Base-by-base conservation (phyloP, 2,888 invertebrate genomes). In the Hirtodrosophila histrioides region DNA sequence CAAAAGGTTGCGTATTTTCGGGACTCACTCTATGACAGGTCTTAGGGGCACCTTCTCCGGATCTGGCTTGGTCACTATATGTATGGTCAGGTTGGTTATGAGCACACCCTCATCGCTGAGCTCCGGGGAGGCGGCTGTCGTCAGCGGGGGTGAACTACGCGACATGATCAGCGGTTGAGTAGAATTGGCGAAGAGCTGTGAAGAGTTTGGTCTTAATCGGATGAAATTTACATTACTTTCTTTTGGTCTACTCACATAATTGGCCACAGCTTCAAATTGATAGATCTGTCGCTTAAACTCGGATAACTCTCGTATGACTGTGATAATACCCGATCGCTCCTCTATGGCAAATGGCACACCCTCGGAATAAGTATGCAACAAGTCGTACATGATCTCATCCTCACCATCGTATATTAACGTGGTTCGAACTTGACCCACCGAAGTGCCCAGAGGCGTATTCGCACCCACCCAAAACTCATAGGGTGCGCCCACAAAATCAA, bases 261-360 rank as follows among this genome's bases (percentile, higher is more conserved):
- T 94, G 0, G 96, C 97, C 6, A 96, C 94, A 0, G 96, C 96
- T 92, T 97, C 96, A 84, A 97, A 96, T 69, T 96, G 95, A 86
- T 95, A 97, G 36, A 94, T 91, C 3, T 94, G 93, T 33, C 95
- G 92, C 24, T 94, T 93, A 86, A 94, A 97, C 77, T 95, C 95
- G 0, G 94, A 92, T 40, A 97, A 92, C 63, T 95, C 94, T 33
- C 96, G 94, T 58, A 97, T 95, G 0, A 97, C 96, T 1, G 96
- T 97, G 45, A 97, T 96, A 0, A 96, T 96, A 4, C 97, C 97
- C 2, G 96, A 96, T 65, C 95, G 93, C 89, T 97, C 97, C 92
- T 97, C 97, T 24, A 97, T 96, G 3, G 96, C 97, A 91, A 97
- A 97, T 4, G 97, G 97, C n/a, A 97, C 97, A 94, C 96, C 97